Base-by-base conservation (phyloP, 2,888 invertebrate genomes). In the Physocephala rufipes region DNA sequence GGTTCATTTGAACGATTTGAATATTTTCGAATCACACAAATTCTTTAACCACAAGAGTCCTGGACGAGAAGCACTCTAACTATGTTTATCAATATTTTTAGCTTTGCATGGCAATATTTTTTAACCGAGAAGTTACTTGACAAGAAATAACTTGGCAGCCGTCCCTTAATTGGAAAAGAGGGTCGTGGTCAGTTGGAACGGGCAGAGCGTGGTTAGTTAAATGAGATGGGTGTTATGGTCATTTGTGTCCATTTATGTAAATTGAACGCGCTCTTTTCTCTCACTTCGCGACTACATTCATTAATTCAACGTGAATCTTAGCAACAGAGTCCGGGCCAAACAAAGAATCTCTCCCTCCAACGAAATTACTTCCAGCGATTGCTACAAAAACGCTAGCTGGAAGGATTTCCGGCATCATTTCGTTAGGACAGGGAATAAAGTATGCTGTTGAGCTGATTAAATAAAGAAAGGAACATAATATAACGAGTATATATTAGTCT, bases 241-340 rank as follows among this genome's bases (percentile, higher is more conserved):
- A 15, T 45, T 9, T 9, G 15, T n/a, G 49, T 19, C 49, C 49
- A 36, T 45, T 58, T 67, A 71, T 71, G 71, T 26, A 49, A 71
- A 71, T 66, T 43, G 55, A 15, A 5, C 51, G 43, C 19, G 24
- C 53, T 63, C 71, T 66, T 47, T 24, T 47, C 66, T 67, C 67
- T 21, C 55, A 15, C 61, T 45, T 47, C 45, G 12, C 26, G n/a
- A 3, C 59, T n/a, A n/a, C n/a, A 36, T 4, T 36, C 36, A 9
- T 9, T 36, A 4, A 9, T 9, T 36, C 36, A 28, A 36, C n/a
- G 9, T 30, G 26, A 26, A 47, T 59, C 71, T 65, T 68, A 61
- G 71, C 71, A 68, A 72, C 71, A 28, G 21, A 16, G 43, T 55
- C 68, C n/a, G n/a, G 71, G 71, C 65, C 71, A 72, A 72, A 72